Base-by-base conservation (phyloP, 2,888 invertebrate species). In the Acrocyrtus sp. region DNA sequence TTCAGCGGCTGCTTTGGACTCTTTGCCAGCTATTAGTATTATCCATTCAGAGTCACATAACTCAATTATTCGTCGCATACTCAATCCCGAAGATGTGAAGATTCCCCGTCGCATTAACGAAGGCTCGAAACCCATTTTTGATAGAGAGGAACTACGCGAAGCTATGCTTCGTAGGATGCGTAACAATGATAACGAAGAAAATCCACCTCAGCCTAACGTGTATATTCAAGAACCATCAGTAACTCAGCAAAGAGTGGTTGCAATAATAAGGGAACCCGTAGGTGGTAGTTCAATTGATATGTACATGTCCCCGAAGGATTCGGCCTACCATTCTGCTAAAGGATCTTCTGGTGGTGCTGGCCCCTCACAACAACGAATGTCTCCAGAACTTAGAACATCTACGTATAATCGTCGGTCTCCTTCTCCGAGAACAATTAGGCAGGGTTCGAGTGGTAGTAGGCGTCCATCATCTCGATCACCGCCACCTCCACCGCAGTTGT, bases 41-140 rank as follows among this genome's bases (percentile, higher is more conserved):
- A 75, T 78, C 19, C 47, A 75, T 15, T 43, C 75, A 6, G 73
- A 76, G 22, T 60, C 22, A n/a, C 12, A 54, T 21, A 19, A 62
- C 0, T 48, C 68, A 24, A 80, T 81, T 41, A 76, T 78, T 10
- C 72, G 81, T 27, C 68, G 72, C 8, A 80, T 81, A 39, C 43
- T 78, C 12, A 75, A 77, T 75, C 75, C 79, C 1, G 78, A 79
- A 21, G 77, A 77, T 48, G 79, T 81, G 0, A 80, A 72, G 50
- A 80, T 81, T 41, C 81, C 81, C 0, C 43, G 81, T 43, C 60
- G 81, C 4, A 48, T 72, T 3, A 62, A 65, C 19, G 81, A 81
- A 75, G 81, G 81, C 3, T 57, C 69, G 10, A 72, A 74, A 17
- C 77, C 78, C 17, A 79, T 81, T 34, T 81, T 81, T 70, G 81